phyloP scores from a whole-genome alignment of 2,888 invertebrate species.

The Apomyelois bistriatella region DNA sequence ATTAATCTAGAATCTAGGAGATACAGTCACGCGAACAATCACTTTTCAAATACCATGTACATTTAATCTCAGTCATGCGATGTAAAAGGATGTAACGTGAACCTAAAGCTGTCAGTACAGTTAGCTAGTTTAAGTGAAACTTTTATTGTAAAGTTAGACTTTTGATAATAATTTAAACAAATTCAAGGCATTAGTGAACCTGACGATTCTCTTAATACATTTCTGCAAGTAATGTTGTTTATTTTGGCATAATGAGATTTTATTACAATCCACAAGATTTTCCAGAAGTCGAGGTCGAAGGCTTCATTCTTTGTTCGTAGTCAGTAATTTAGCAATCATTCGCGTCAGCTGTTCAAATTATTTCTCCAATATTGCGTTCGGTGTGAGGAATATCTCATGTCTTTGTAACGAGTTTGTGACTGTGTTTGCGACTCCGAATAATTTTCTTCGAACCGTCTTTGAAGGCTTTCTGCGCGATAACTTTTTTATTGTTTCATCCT shows the following conservation, averaged over 20 bases:
- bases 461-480: slow-evolving; percentile 27
- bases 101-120: no score
- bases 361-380: slow-evolving; percentile 32
- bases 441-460: slow-evolving; percentile 38
- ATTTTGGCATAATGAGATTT: neutral
- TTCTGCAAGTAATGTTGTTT: neutral
- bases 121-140: no score
- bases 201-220: neutral
- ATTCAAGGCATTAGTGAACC: neutral
- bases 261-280: slow-evolving; percentile 6
- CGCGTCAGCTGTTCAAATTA: slow-evolving; percentile 28
- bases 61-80: slow-evolving; percentile 2
- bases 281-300: slow-evolving; percentile 14
- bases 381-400: slow-evolving; percentile 27
- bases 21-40: neutral
- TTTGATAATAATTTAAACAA: neutral
- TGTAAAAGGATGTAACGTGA: no score
- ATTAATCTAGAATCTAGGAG: neutral
- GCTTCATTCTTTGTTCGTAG: slow-evolving; percentile 18
- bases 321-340: slow-evolving; percentile 30
- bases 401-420: slow-evolving; percentile 33
- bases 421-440: slow-evolving; percentile 36
- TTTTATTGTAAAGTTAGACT: no score
- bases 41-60: neutral
- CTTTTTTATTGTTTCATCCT: slow-evolving; percentile 38